A percentile compares a stretch with the other conserved stretches of the same genome.
phyloP scores from a whole-genome alignment of 2,888 invertebrate species.

The Drosophila maculinotata region DNA sequence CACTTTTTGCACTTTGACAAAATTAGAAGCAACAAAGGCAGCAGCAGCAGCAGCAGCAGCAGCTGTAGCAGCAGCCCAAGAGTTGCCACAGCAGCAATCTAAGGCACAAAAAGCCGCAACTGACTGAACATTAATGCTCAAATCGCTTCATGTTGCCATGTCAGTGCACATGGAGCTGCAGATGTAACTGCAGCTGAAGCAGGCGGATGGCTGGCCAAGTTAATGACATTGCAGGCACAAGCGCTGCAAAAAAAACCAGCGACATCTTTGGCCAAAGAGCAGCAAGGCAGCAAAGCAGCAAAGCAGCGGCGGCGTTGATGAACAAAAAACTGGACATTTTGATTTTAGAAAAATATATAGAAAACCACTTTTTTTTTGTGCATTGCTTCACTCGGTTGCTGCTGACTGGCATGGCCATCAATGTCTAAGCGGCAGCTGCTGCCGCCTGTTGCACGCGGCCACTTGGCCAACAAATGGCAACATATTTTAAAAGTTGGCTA shows the following conservation, averaged over 20 bases:
- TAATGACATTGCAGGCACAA: slow-evolving; percentile 75
- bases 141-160: slow-evolving; percentile 82
- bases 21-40: slow-evolving; percentile 65
- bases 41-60: slow-evolving; percentile 5
- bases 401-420: slow-evolving; percentile 66
- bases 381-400: slow-evolving; percentile 18
- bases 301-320: slow-evolving; percentile 71
- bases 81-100: slow-evolving; percentile 7
- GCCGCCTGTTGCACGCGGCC: slow-evolving; percentile 48
- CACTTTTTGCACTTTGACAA: slow-evolving; percentile 77
- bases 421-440: slow-evolving; percentile 60
- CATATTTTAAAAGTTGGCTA: slow-evolving; percentile 73
- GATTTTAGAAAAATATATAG: slow-evolving; percentile 83
- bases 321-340: slow-evolving; percentile 81
- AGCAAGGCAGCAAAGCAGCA: slow-evolving; percentile 32
- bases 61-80: slow-evolving; percentile 4
- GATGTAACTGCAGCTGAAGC: slow-evolving; percentile 36
- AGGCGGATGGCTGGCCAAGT: slow-evolving; percentile 62
- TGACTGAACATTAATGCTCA: slow-evolving; percentile 81
- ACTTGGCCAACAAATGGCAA: slow-evolving; percentile 52
- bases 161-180: slow-evolving; percentile 64
- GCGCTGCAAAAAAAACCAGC: slow-evolving; percentile 50
- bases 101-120: slow-evolving; percentile 37
- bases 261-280: slow-evolving; percentile 80
- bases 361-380: slow-evolving; percentile 75